phyloP scores from a whole-genome alignment of 2,797 vertebrate genomes.

The Philypnodon macrostomus region DNA sequence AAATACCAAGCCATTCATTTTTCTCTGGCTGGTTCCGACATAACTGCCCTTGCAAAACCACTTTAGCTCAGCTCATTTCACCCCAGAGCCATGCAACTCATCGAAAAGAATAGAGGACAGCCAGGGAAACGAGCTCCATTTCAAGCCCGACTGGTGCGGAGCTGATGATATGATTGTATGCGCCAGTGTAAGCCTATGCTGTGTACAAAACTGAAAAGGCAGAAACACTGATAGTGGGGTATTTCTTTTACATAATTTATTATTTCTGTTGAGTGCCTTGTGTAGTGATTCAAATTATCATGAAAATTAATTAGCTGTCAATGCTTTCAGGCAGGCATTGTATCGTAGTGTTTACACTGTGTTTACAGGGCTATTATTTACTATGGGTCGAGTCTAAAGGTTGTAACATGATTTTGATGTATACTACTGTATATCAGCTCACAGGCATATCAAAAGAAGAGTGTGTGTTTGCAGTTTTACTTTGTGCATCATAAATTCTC shows the following conservation, averaged over 20 bases:
- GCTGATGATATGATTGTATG: slow-evolving; percentile 51
- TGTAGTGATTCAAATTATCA: slow-evolving; percentile 23
- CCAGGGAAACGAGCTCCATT: slow-evolving; percentile 50
- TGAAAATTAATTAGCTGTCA: slow-evolving; percentile 31
- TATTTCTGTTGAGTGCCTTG: slow-evolving; percentile 14
- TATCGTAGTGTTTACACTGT: not conserved
- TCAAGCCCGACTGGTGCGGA: slow-evolving; percentile 54
- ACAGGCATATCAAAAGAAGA: no score
- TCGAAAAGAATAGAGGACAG: slow-evolving; percentile 49
- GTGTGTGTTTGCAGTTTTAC: no score
- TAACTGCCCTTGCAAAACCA: slow-evolving; percentile 46
- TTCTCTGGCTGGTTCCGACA: slow-evolving; percentile 29
- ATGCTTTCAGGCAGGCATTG: slow-evolving; percentile 13
- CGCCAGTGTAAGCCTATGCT: slow-evolving; percentile 28
- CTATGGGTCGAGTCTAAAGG: not conserved
- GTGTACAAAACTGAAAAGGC: slow-evolving; percentile 33
- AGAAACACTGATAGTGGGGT: slow-evolving; percentile 4
- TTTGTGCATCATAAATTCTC: no score
- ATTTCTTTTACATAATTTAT: slow-evolving; percentile 41
- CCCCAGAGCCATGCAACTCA: slow-evolving; percentile 45
- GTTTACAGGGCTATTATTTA: slow-evolving; percentile 8
- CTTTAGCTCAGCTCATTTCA: slow-evolving; percentile 61
- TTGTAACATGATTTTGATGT: not conserved
- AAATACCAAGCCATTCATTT: slow-evolving; percentile 44
- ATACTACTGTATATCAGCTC: no score